A percentile compares a stretch with the other conserved stretches of the same genome.
Evolutionary conservation across 2,113 vertebrate genomes (phyloP).

Genomic region (Gobiocypris rarus): DNA sequence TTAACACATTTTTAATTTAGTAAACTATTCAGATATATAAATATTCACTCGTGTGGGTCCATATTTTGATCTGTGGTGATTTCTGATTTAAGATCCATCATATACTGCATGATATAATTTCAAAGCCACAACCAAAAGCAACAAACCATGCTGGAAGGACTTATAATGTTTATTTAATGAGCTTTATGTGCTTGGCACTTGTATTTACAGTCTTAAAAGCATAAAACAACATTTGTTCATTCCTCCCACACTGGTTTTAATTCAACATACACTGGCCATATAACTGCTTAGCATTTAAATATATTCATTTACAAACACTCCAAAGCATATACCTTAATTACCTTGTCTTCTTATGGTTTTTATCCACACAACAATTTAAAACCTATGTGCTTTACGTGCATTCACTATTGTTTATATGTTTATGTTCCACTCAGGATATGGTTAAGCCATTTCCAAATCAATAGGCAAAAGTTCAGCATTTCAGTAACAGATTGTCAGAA

Average conservation of each 20-base stretch:
- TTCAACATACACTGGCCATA: constrained; percentile 85
- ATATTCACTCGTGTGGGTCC: background rate
- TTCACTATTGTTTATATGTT: constrained; percentile 77
- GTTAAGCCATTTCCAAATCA: constrained; percentile 65
- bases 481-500: constrained; percentile 13
- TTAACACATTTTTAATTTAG: background rate
- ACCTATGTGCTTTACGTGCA: constrained; percentile 78
- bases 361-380: constrained; percentile 89
- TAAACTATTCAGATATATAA: background rate
- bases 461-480: constrained; percentile 43
- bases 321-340: constrained; percentile 88
- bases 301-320: constrained; percentile 94
- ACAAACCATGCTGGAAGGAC: background rate
- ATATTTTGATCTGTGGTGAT: background rate
- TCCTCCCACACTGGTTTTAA: constrained; percentile 61
- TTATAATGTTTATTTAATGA: constrained; percentile 92
- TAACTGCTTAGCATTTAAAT: constrained; percentile 96
- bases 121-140: background rate
- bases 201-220: constrained; percentile 90
- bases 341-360: constrained; percentile 84
- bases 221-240: constrained; percentile 78
- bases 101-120: background rate
- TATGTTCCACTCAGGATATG: constrained; percentile 69
- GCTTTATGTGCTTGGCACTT: constrained; percentile 92
- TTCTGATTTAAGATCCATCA: background rate